Evolutionary conservation across 2,888 invertebrate species (phyloP), one percentile per base, ranked within the genome.

Genomic region (Strigamia transsilvanica): DNA sequence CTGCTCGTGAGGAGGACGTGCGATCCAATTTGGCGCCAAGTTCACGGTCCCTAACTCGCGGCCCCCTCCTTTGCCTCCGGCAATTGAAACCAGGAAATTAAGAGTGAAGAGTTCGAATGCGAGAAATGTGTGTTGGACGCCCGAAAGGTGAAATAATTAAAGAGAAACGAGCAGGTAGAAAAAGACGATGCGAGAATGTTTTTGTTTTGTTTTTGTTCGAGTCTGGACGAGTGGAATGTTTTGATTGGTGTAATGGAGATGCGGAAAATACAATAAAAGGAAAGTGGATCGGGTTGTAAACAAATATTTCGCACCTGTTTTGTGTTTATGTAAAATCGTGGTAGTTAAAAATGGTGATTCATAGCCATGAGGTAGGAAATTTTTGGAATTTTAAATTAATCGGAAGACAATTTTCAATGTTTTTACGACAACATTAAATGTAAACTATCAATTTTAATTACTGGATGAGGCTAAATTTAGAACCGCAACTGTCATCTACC

Each of bases 21-120:
- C 27, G 32, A 32, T 73, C 32, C 73, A 73, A 73, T 73, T 73
- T 73, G 73, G 73, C 27, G 73, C 73, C 73, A 73, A 73, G 73
- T 73, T 73, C 73, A 73, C 32, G 73, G 73, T 73, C 73, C 73
- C 73, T 73, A 12, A 73, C 23, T 1, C 7, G 13, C 32, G 56
- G 61, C 18, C 73, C 73, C 73, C 73, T 73, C 73, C 73, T 32
- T 32, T 13, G 73, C 73, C 32, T 4, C 15, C 12, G 73, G 73
- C 73, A 32, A 73, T 73, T 32, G 27, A 73, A 73, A 73, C 73
- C 73, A 73, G 73, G 73, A 73, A 73, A 73, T 73, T 12, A 32
- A 73, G 18, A 73, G 32, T 61, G 73, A 32, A 32, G 32, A n/a
- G 73, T 32, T 73, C 32, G 32, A 32, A 73, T 15, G 5, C 32